These are phyloP conservation scores for Thalpophila matura DNA, from an alignment of 2,888 invertebrate genomes.

Conservation along the genomic window DNA sequence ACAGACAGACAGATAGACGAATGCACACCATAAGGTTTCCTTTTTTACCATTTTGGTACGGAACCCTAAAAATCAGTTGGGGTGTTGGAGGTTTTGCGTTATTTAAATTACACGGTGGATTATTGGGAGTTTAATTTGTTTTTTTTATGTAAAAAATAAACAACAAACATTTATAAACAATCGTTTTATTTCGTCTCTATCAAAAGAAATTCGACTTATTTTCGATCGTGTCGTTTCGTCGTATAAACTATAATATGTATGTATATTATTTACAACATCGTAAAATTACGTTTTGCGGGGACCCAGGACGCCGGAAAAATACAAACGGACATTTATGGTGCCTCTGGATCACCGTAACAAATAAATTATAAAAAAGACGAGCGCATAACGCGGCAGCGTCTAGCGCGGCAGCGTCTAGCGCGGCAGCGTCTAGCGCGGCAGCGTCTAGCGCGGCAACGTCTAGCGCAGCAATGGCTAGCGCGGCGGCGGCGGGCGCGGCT, in stretches of 20 bases:
- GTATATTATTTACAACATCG: slow-evolving; percentile 79
- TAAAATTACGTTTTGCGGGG: slow-evolving; percentile 66
- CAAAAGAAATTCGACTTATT: slow-evolving; percentile 89
- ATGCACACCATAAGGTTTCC: no score
- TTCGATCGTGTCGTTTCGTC: slow-evolving; percentile 83
- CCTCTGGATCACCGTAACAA: slow-evolving; percentile 61
- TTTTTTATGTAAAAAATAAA: no score
- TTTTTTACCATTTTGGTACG: no score
- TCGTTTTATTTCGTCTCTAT: slow-evolving; percentile 88
- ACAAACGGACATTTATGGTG: slow-evolving; percentile 60
- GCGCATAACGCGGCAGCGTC: slow-evolving; percentile 38
- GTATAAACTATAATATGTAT: slow-evolving; percentile 86
- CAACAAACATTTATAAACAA: slow-evolving; percentile 83
- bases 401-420: slow-evolving; percentile 64
- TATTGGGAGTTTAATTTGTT: no score
- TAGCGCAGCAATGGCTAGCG: slow-evolving; percentile 89
- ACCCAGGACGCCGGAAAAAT: slow-evolving; percentile 62
- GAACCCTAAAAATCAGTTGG: no score
- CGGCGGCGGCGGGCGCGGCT: slow-evolving; percentile 92
- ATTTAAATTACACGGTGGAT: no score
- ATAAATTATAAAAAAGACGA: slow-evolving; percentile 61
- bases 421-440: slow-evolving; percentile 74
- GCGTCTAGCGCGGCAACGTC: slow-evolving; percentile 73
- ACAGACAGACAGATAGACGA: no score
- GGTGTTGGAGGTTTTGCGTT: no score